A percentile compares a stretch with the other conserved stretches of the same genome.
Conservation (phyloP, 1,140 invertebrate genomes). For the Palaemon carinicauda region DNA sequence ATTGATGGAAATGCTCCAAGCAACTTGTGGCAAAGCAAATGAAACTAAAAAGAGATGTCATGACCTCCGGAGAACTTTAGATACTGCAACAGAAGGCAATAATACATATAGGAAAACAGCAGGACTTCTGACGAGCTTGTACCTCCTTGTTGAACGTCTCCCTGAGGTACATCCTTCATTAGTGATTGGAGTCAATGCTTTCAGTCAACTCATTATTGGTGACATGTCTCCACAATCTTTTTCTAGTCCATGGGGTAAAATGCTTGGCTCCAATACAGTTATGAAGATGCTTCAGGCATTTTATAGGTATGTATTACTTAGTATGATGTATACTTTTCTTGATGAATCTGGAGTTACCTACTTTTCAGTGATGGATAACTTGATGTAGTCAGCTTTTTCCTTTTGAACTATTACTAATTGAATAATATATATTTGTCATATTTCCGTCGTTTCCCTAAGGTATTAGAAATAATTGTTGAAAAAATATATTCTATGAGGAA, state of each 20-base stretch:
- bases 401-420: no score
- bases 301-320: conserved; percentile 3
- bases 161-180: conserved; percentile 17
- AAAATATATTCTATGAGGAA: no score
- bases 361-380: no score
- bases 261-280: conserved; percentile 32
- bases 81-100: conserved; percentile 15
- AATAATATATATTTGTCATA: no score
- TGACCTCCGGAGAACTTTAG: conserved; percentile 21
- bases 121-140: conserved; percentile 35
- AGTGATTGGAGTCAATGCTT: conserved; percentile 19
- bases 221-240: conserved; percentile 29
- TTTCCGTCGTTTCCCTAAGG: no score
- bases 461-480: no score
- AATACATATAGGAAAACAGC: conserved; percentile 40
- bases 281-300: conserved; percentile 44
- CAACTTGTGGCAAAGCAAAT: conserved; percentile 26
- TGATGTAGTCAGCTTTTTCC: no score
- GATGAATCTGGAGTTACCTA: no score
- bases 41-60: conserved; percentile 30
- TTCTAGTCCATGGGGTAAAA: conserved; percentile 31
- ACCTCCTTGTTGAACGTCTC: conserved; percentile 43
- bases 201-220: conserved; percentile 16
- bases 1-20: conserved; percentile 46
- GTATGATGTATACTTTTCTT: no score